Percentiles rank a stretch among this genome's conserved stretches.
Evolutionary conservation across 2,888 invertebrate species (phyloP).

Genomic region (Galeopsomyia nigrocyanea): DNA sequence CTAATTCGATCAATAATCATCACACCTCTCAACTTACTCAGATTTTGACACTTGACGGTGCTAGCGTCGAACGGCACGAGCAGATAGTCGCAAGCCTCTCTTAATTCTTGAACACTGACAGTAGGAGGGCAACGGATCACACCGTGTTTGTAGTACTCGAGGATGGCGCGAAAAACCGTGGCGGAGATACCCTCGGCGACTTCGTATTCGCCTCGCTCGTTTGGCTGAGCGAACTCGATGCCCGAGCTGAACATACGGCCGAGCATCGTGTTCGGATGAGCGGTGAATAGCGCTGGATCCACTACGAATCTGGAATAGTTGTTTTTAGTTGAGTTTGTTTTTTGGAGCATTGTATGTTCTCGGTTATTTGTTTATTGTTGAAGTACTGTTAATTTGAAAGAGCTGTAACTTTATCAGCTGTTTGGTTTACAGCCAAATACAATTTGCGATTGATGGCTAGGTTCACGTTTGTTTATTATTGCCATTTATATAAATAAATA

Average conservation of each 20-base stretch:
- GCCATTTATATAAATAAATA: too few species aligned
- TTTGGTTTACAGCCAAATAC: too few species aligned
- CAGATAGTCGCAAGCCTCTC: slow-evolving; percentile 99
- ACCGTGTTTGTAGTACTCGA: slow-evolving; percentile 95
- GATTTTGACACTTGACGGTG: slow-evolving; percentile 95
- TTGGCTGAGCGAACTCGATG: slow-evolving; percentile 91
- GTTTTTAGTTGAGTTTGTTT: too few species aligned
- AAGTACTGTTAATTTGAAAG: too few species aligned
- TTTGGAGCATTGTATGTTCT: not conserved
- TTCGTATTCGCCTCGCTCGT: slow-evolving; percentile 96
- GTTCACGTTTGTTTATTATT: too few species aligned
- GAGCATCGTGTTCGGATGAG: slow-evolving; percentile 98
- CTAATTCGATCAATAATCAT: not conserved
- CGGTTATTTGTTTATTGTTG: not conserved
- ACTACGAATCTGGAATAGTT: slow-evolving; percentile 78
- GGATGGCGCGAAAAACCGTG: slow-evolving; percentile 92
- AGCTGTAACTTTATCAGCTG: too few species aligned
- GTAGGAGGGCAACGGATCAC: slow-evolving; percentile 95
- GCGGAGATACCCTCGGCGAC: slow-evolving; percentile 98
- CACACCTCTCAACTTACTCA: slow-evolving; percentile 76
- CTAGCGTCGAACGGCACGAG: slow-evolving; percentile 97
- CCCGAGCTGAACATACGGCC: slow-evolving; percentile 98
- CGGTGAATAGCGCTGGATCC: slow-evolving; percentile 92
- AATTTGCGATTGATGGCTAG: too few species aligned
- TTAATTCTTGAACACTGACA: slow-evolving; percentile 94